Evolutionary conservation across 2,113 vertebrate genomes (phyloP).

Genomic region (Numida meleagris): DNA sequence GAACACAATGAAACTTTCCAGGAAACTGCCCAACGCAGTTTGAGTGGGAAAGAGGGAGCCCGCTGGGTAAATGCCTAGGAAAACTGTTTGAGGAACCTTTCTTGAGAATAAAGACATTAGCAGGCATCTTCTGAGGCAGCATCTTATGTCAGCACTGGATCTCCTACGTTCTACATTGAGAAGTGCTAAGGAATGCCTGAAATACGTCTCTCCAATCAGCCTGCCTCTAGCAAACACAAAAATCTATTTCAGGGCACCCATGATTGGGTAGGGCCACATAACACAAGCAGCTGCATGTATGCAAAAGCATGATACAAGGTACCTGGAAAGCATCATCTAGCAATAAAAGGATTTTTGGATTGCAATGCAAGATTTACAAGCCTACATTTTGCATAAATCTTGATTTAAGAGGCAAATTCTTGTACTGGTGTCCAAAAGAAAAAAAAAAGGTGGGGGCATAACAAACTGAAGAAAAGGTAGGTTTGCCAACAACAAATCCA

Average conservation of each 20-base stretch:
- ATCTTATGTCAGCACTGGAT: not conserved
- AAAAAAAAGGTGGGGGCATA: not conserved
- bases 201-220: not conserved
- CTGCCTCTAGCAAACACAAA: not conserved
- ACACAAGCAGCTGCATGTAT: fast-evolving
- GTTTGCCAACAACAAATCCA: not conserved
- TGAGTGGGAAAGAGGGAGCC: not conserved
- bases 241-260: not conserved
- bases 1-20: not conserved
- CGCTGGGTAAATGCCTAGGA: not conserved
- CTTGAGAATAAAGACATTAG: not conserved
- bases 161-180: not conserved
- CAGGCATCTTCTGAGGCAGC: not conserved
- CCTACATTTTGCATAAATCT: not conserved
- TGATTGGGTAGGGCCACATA: not conserved
- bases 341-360: not conserved
- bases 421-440: not conserved
- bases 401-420: not conserved
- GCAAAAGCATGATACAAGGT: not conserved
- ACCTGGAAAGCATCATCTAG: not conserved
- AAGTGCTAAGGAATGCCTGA: not conserved
- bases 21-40: not conserved
- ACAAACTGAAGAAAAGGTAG: not conserved
- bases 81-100: not conserved
- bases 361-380: not conserved